These are phyloP conservation scores for Pteropus alecto DNA, from an alignment of 2,113 vertebrate genomes.

Conservation along the genomic window DNA sequence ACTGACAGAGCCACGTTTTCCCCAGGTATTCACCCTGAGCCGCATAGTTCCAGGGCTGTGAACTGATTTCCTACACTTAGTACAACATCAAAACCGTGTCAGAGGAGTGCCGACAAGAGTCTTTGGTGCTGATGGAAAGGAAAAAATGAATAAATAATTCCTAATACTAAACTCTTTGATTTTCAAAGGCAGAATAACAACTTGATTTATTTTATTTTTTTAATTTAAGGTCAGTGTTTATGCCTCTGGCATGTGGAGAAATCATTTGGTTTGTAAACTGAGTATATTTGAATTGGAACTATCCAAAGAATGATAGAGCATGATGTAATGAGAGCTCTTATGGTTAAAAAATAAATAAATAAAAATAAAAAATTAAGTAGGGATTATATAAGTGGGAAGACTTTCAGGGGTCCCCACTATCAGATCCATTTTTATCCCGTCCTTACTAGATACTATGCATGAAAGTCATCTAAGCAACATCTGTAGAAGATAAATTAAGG, in stretches of 20 bases:
- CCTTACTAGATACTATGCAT: background rate
- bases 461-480: background rate
- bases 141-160: background rate
- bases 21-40: background rate
- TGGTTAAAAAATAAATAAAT: background rate
- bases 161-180: conserved; percentile 7
- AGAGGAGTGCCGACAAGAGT: background rate
- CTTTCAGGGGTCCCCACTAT: background rate
- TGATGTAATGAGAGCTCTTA: background rate
- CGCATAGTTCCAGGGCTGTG: background rate
- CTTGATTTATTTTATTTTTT: background rate
- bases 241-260: background rate
- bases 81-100: background rate
- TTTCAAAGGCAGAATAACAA: conserved; percentile 9
- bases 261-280: conserved; percentile 47
- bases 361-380: background rate
- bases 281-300: conserved; percentile 40
- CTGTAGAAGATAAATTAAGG: background rate
- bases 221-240: conserved; percentile 13
- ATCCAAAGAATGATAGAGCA: background rate
- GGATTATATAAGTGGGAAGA: background rate
- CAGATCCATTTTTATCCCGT: background rate
- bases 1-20: background rate
- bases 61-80: background rate
- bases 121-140: background rate